phyloP scores from a whole-genome alignment of 2,888 invertebrate genomes.

The Plagodis dolabraria region DNA sequence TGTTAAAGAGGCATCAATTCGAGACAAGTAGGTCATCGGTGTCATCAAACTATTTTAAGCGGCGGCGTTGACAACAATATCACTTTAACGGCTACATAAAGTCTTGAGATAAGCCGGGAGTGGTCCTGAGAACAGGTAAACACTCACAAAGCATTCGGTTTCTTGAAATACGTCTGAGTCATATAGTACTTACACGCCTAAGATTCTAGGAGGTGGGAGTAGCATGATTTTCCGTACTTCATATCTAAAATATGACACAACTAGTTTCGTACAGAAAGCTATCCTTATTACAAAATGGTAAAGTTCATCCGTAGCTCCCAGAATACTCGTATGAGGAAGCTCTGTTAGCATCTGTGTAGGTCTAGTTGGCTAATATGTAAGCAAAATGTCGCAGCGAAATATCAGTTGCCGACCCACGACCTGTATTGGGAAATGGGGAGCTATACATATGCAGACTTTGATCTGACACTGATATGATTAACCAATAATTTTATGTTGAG shows the following conservation, averaged over 20 bases:
- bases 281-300: neutral
- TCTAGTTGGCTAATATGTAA: conserved; percentile 67
- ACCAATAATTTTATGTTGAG: neutral
- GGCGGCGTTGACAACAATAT: conserved; percentile 36
- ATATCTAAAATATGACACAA: too few relatives aligned
- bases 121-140: conserved; percentile 41
- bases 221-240: too few relatives aligned
- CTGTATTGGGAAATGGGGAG: conserved; percentile 63
- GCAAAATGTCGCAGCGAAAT: conserved; percentile 75
- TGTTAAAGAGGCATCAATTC: conserved; percentile 27
- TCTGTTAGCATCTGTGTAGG: conserved; percentile 46
- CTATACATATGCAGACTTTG: conserved; percentile 45
- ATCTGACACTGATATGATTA: conserved; percentile 37
- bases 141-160: conserved; percentile 42
- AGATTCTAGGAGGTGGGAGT: neutral
- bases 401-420: conserved; percentile 72
- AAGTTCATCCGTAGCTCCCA: neutral
- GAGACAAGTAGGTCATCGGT: conserved; percentile 35
- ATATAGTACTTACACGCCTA: conserved; percentile 38
- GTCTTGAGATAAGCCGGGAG: conserved; percentile 41
- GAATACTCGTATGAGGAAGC: conserved; percentile 55
- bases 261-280: too few relatives aligned
- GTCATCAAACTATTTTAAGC: conserved; percentile 36
- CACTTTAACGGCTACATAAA: conserved; percentile 40
- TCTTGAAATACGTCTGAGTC: conserved; percentile 52